These are phyloP conservation scores for Oscheius onirici DNA, from an alignment of 2,888 invertebrate species.

Conservation along the genomic window DNA sequence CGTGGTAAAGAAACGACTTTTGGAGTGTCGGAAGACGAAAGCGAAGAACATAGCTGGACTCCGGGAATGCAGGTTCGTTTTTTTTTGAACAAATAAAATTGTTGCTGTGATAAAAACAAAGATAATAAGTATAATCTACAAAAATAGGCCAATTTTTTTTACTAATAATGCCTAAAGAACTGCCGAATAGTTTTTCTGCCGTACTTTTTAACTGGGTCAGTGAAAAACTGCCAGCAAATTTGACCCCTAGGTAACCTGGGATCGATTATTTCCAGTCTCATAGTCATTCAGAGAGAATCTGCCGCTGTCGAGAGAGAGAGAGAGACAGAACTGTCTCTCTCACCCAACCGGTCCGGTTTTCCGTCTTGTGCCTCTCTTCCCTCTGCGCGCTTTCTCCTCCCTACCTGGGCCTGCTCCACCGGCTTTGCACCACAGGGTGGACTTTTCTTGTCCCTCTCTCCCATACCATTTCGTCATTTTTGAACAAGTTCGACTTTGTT, in stretches of 20 bases:
- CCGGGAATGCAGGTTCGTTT: slow-evolving; percentile 38
- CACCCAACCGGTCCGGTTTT: slow-evolving; percentile 26
- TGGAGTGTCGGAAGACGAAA: slow-evolving; percentile 40
- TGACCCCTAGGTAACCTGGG: too few species aligned
- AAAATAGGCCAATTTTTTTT: too few species aligned
- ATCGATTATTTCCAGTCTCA: too few species aligned
- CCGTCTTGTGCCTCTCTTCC: slow-evolving; percentile 14
- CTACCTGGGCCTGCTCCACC: slow-evolving; percentile 5
- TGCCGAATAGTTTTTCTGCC: too few species aligned
- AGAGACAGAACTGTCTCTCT: not conserved
- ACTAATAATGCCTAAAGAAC: too few species aligned
- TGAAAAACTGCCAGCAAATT: too few species aligned
- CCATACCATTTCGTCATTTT: not conserved
- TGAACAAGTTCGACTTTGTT: not conserved
- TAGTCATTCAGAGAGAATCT: too few species aligned
- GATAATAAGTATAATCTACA: too few species aligned
- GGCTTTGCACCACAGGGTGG: slow-evolving; percentile 24
- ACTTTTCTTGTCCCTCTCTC: slow-evolving; percentile 22
- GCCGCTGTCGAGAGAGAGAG: too few species aligned
- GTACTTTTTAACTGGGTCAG: too few species aligned
- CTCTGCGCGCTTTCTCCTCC: not conserved
- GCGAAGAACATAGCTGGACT: slow-evolving; percentile 54
- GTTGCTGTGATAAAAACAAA: too few species aligned
- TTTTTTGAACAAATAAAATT: too few species aligned
- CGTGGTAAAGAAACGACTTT: slow-evolving; percentile 45